These are phyloP conservation scores for Metacarcinus magister DNA, from an alignment of 2,888 invertebrate genomes.

Conservation along the genomic window DNA sequence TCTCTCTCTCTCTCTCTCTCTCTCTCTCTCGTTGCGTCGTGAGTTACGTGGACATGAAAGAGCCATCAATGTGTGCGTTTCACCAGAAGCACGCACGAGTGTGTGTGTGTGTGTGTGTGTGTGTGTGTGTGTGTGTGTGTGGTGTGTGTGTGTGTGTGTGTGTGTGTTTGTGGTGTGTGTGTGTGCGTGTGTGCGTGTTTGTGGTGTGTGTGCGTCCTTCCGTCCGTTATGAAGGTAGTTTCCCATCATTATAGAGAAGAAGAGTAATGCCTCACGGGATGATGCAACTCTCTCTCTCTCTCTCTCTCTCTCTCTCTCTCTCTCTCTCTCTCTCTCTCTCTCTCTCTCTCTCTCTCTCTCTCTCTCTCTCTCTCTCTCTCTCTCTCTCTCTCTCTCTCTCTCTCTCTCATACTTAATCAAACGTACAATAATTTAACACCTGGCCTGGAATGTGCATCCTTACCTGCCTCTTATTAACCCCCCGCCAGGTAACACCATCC, in stretches of 20 bases:
- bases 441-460: no score
- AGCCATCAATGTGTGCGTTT: no score
- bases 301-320: constrained; percentile 26
- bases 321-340: constrained; percentile 26
- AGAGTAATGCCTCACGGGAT: constrained; percentile 4
- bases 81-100: not conserved
- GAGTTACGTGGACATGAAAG: no score
- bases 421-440: not conserved
- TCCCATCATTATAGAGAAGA: not conserved
- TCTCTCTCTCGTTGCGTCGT: no score
- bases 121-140: not conserved
- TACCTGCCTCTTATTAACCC: not conserved
- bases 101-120: constrained; percentile 26
- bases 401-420: not conserved
- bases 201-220: no score
- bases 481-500: not conserved
- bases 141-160: no score
- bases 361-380: not conserved
- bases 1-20: no score
- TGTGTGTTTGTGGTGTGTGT: no score
- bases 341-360: no score
- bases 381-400: not conserved
- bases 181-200: no score
- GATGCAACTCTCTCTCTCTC: not conserved
- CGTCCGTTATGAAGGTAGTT: not conserved